Evolutionary conservation across 2,113 vertebrate genomes (phyloP).

Genomic region (Spheniscus mendiculus): DNA sequence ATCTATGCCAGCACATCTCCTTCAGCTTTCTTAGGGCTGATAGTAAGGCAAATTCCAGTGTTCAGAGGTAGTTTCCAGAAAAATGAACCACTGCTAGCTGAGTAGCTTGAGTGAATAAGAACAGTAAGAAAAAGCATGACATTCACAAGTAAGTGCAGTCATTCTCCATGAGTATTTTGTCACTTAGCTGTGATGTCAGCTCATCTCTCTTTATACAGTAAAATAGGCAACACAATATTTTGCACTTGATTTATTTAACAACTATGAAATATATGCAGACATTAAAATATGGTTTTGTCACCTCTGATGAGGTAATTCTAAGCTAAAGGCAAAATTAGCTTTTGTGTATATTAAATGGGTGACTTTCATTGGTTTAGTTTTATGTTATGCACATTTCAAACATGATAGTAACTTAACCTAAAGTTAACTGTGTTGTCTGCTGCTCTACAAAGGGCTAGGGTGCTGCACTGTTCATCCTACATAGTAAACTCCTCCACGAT

Average conservation of each 20-base stretch:
- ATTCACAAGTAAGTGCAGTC: not conserved
- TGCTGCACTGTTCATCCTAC: not conserved
- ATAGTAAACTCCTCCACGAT: not conserved
- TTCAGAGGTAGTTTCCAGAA: not conserved
- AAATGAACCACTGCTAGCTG: not conserved
- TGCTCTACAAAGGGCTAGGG: not conserved
- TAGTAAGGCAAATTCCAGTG: not conserved
- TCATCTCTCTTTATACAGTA: not conserved
- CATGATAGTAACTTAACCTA: not conserved
- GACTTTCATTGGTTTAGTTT: not conserved
- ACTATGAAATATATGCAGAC: not conserved
- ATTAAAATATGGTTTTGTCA: not conserved
- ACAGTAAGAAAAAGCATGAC: not conserved
- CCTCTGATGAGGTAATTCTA: not conserved
- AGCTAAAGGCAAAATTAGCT: not conserved
- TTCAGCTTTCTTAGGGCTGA: not conserved
- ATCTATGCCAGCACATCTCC: not conserved
- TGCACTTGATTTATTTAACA: not conserved
- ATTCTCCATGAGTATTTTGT: not conserved
- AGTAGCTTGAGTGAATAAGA: not conserved
- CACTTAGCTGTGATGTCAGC: not conserved
- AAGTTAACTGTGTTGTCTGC: not conserved
- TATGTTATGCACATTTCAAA: not conserved
- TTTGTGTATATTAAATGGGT: not conserved
- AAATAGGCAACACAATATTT: not conserved